Percentiles rank a stretch among this genome's conserved stretches.
phyloP scores from a whole-genome alignment of 1,140 invertebrate genomes.

The Proctacanthus coquilletti region DNA sequence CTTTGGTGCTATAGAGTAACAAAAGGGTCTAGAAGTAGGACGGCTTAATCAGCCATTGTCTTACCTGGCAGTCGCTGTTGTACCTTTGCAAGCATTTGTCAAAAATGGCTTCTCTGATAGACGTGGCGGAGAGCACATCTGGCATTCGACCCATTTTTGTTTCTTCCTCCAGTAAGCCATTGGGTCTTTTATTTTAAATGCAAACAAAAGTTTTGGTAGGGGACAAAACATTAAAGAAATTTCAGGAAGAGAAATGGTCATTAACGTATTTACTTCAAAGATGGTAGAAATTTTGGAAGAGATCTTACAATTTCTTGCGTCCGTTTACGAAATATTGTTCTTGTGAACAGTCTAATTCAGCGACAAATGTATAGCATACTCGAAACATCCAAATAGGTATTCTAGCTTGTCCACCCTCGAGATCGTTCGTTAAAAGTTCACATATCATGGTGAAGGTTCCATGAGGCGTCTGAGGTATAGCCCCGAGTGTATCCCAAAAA shows the following conservation, averaged over 20 bases:
- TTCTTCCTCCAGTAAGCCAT: too few species aligned
- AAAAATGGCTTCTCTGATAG: background rate
- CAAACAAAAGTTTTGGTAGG: too few species aligned
- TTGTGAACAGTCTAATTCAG: slow-evolving; percentile 42
- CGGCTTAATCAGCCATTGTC: too few species aligned
- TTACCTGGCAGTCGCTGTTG: background rate
- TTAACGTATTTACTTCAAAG: too few species aligned
- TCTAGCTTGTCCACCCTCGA: slow-evolving; percentile 59
- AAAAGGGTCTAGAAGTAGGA: too few species aligned
- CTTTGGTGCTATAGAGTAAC: too few species aligned
- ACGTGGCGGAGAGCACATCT: background rate
- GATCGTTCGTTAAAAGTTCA: slow-evolving; percentile 64
- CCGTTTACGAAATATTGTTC: slow-evolving; percentile 16
- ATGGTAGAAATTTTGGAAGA: too few species aligned
- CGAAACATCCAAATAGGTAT: slow-evolving; percentile 51
- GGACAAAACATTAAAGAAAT: too few species aligned
- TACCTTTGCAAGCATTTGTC: background rate
- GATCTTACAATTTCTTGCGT: slow-evolving; percentile 5
- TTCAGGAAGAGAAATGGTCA: too few species aligned
- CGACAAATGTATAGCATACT: slow-evolving; percentile 51
- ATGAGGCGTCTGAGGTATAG: slow-evolving; percentile 49
- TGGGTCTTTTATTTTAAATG: too few species aligned
- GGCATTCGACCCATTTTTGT: background rate
- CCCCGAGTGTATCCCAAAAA: too few species aligned
- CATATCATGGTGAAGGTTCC: slow-evolving; percentile 74